These are phyloP conservation scores for Acrocephalus kingi DNA, from an alignment of 2,113 vertebrate species.

Conservation along the genomic window DNA sequence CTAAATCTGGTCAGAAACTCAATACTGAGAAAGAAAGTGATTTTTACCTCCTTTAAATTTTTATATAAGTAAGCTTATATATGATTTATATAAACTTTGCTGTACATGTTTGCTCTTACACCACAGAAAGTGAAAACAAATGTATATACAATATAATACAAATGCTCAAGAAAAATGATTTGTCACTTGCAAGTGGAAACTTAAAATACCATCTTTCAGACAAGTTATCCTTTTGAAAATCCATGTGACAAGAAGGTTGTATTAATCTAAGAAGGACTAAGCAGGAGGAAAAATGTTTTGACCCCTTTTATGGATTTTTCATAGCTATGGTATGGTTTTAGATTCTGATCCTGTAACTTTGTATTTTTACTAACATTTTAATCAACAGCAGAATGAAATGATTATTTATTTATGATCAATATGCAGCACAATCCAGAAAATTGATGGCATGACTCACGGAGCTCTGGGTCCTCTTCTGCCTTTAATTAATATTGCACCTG, in stretches of 20 bases:
- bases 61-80: neutral
- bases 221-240: neutral
- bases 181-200: neutral
- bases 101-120: neutral
- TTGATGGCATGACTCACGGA: neutral
- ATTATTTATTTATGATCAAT: slow-evolving; percentile 42
- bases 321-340: neutral
- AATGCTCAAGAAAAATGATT: neutral
- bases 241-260: neutral
- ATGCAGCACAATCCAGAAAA: neutral
- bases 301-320: slow-evolving; percentile 11
- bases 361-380: slow-evolving; percentile 30
- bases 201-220: neutral
- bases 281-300: neutral
- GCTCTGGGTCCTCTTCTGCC: neutral
- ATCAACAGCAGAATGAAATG: neutral
- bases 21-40: neutral
- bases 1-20: neutral
- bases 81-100: neutral
- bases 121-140: neutral
- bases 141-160: neutral
- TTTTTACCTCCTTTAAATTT: neutral
- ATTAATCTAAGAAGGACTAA: slow-evolving; percentile 5
- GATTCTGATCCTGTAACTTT: neutral
- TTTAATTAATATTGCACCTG: slow-evolving; percentile 1